Evolutionary conservation across 2,797 vertebrate species (phyloP).

Genomic region (Anguilla pacifica): DNA sequence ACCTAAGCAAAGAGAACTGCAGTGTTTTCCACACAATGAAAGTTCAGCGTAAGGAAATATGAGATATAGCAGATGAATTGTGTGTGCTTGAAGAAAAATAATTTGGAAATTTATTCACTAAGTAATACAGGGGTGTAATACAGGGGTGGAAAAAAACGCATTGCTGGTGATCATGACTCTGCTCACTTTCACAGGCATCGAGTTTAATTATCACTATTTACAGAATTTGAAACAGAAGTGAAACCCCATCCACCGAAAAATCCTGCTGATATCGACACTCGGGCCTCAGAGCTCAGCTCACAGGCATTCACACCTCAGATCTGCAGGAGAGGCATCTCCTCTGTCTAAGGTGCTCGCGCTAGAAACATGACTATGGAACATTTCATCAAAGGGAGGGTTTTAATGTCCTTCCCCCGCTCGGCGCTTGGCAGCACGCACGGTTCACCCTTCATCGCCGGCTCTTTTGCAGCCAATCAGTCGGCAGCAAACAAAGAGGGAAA

Average conservation of each 20-base stretch:
- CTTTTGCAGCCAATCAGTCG: not conserved
- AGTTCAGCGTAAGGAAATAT: not conserved
- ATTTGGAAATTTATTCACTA: not conserved
- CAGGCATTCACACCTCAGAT: constrained; percentile 34
- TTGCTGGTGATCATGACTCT: constrained; percentile 22
- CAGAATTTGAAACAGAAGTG: constrained; percentile 49
- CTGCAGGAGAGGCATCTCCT: not conserved
- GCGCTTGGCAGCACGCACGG: not conserved
- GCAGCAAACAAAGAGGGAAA: not conserved
- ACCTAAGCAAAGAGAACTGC: not conserved
- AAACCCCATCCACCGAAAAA: constrained; percentile 43
- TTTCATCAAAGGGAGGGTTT: not conserved
- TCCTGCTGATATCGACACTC: constrained; percentile 24
- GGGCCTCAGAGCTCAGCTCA: constrained; percentile 37
- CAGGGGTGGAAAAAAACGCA: constrained; percentile 17
- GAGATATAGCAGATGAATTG: not conserved
- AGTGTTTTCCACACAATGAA: not conserved
- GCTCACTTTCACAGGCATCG: constrained; percentile 45
- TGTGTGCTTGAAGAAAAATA: not conserved
- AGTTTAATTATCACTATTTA: constrained; percentile 56
- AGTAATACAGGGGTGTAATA: not conserved
- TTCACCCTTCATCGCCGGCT: not conserved
- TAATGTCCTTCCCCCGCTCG: not conserved
- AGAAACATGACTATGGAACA: not conserved
- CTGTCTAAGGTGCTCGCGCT: not conserved